Conservation (phyloP, 2,888 invertebrate species). For the Eristalis arbustorum region DNA sequence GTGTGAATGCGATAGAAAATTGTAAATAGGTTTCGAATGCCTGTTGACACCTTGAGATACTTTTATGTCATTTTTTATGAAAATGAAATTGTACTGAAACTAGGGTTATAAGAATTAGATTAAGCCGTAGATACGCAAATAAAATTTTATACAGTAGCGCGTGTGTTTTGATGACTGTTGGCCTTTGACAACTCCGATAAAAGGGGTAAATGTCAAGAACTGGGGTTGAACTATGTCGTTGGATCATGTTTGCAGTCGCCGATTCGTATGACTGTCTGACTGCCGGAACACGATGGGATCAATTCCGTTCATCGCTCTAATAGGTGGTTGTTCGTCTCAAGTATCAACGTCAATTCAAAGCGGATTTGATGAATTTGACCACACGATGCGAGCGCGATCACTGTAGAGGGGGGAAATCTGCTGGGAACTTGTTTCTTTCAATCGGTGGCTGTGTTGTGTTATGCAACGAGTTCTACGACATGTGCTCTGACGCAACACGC, state of each 20-base stretch:
- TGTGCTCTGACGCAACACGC: neutral
- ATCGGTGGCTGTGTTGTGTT: neutral
- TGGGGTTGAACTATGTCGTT: too few species aligned
- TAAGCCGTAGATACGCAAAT: slow-evolving; percentile 31
- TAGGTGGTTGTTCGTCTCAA: neutral
- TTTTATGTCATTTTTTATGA: slow-evolving; percentile 46
- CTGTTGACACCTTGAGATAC: slow-evolving; percentile 11
- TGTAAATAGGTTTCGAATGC: slow-evolving; percentile 33
- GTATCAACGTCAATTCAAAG: neutral
- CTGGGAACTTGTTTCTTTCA: neutral
- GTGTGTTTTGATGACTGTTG: neutral
- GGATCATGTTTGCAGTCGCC: too few species aligned
- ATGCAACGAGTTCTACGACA: neutral
- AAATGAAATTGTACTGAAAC: slow-evolving; percentile 66
- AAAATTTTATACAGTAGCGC: slow-evolving; percentile 26
- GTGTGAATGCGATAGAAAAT: slow-evolving; percentile 52
- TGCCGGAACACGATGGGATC: neutral
- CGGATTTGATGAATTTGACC: too few species aligned
- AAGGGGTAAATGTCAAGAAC: too few species aligned
- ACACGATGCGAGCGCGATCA: neutral
- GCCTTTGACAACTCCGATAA: neutral
- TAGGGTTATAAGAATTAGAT: slow-evolving; percentile 50
- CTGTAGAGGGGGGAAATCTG: neutral
- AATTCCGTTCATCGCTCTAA: neutral
- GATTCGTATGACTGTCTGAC: neutral